Evolutionary conservation across 2,113 vertebrate genomes (phyloP).

Genomic region (Mustela nigripes): DNA sequence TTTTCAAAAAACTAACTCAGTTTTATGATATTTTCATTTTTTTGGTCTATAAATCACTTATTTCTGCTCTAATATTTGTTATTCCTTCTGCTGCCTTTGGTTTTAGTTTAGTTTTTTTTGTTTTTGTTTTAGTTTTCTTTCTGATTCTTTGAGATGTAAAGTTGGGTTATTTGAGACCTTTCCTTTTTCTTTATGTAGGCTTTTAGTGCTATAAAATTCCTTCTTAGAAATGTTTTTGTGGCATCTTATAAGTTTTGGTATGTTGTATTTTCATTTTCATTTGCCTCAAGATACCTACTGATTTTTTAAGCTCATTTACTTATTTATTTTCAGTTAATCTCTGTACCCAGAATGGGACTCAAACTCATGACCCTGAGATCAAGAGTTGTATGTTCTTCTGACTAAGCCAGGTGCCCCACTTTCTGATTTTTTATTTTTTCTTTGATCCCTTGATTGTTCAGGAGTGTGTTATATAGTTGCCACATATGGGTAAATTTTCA

Average conservation of each 20-base stretch:
- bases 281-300: background rate
- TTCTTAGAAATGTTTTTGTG: background rate
- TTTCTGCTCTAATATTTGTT: background rate
- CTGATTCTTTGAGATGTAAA: background rate
- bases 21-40: background rate
- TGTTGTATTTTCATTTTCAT: background rate
- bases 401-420: background rate
- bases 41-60: background rate
- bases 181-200: slow-evolving; percentile 28
- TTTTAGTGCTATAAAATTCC: background rate
- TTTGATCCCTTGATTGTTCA: background rate
- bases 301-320: background rate
- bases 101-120: background rate
- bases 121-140: background rate
- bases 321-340: background rate
- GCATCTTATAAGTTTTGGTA: background rate
- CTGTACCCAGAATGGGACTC: background rate
- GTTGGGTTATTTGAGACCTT: background rate
- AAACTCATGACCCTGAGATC: background rate
- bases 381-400: background rate
- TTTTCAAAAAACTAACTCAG: background rate
- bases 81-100: background rate
- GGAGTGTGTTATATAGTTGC: background rate
- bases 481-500: background rate
- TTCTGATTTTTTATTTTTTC: background rate